A percentile compares a stretch with the other conserved stretches of the same genome.
phyloP scores from a whole-genome alignment of 2,797 vertebrate genomes.

The Pipistrellus kuhlii region DNA sequence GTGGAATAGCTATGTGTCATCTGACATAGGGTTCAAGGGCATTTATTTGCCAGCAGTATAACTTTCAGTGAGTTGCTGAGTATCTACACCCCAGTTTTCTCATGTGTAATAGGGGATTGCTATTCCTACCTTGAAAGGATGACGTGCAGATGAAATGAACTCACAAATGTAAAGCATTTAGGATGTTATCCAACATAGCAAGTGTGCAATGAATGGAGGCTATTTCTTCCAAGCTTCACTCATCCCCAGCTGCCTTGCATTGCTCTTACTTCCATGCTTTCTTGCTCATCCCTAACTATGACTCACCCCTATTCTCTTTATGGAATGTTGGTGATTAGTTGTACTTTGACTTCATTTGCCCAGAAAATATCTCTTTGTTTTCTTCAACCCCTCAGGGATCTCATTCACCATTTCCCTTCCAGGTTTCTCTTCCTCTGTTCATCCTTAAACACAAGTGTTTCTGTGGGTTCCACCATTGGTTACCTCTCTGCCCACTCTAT shows the following conservation, averaged over 20 bases:
- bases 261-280: background rate
- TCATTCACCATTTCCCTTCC: background rate
- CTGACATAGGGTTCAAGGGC: background rate
- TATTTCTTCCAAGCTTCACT: background rate
- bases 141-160: background rate
- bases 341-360: background rate
- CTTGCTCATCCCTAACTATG: background rate
- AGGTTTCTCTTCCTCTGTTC: background rate
- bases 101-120: background rate
- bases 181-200: background rate
- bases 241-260: background rate
- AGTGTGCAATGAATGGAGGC: background rate
- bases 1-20: background rate
- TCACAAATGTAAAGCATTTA: background rate
- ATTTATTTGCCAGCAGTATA: too few species aligned
- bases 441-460: background rate
- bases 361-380: background rate
- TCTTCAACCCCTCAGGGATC: background rate
- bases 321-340: background rate
- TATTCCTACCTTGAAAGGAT: background rate
- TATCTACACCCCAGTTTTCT: background rate
- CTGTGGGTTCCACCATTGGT: background rate
- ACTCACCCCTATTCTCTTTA: background rate
- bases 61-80: background rate
- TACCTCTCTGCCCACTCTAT: background rate